A percentile compares a stretch with the other conserved stretches of the same genome.
These are phyloP conservation scores for Himalopsyche japonica DNA, from an alignment of 2,888 invertebrate species.

Conservation along the genomic window DNA sequence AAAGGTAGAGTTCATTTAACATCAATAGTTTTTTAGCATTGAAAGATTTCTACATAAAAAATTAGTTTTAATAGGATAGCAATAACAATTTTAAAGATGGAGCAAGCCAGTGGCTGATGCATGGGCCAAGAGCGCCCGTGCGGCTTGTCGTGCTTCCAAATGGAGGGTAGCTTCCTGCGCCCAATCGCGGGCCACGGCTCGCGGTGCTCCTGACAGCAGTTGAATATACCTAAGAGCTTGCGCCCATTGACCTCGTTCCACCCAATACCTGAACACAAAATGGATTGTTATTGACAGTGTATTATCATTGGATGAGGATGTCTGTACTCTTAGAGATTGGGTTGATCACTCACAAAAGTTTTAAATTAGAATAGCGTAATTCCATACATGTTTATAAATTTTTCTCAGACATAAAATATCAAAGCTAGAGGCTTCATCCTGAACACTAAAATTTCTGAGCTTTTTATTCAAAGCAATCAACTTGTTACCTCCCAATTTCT, in stretches of 20 bases:
- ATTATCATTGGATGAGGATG: too few relatives aligned
- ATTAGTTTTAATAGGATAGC: background rate
- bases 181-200: slow-evolving; percentile 84
- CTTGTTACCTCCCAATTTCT: too few relatives aligned
- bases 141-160: slow-evolving; percentile 88
- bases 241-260: slow-evolving; percentile 86
- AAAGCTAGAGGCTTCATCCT: too few relatives aligned
- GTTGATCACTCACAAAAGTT: too few relatives aligned
- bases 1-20: background rate
- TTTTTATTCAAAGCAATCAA: too few relatives aligned
- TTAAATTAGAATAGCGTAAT: too few relatives aligned
- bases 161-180: slow-evolving; percentile 79
- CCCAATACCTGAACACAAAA: slow-evolving; percentile 69
- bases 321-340: too few relatives aligned
- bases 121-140: slow-evolving; percentile 86
- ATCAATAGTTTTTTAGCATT: background rate
- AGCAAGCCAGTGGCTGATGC: slow-evolving; percentile 75
- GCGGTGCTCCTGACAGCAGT: slow-evolving; percentile 85
- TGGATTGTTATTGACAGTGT: background rate
- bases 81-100: slow-evolving; percentile 17
- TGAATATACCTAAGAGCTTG: slow-evolving; percentile 85
- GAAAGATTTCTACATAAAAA: background rate
- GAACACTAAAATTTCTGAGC: too few relatives aligned
- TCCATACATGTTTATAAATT: too few relatives aligned
- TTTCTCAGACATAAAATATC: too few relatives aligned